Percentiles rank a stretch among this genome's conserved stretches.
phyloP scores from a whole-genome alignment of 2,113 vertebrate species.

The Zingel zingel region DNA sequence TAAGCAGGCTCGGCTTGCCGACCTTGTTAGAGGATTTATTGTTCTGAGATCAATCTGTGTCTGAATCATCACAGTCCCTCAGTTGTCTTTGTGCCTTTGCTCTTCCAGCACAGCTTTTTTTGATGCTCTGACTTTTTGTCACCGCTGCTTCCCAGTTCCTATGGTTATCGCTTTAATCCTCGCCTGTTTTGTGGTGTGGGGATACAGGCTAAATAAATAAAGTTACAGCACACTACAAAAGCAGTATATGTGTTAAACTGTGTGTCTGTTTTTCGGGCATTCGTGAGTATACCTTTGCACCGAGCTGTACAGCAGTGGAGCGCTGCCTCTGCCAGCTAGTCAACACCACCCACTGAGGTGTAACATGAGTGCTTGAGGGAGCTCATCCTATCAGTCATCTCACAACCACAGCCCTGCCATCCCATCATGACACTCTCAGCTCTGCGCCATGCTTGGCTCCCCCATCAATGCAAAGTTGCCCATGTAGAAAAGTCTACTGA shows the following conservation, averaged over 20 bases:
- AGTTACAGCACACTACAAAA: conserved; percentile 14
- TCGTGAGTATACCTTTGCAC: conserved; percentile 33
- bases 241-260: conserved; percentile 1
- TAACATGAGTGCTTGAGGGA: conserved; percentile 58
- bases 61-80: conserved; percentile 39
- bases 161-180: conserved; percentile 40
- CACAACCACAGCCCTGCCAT: conserved; percentile 46
- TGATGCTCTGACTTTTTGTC: conserved; percentile 33
- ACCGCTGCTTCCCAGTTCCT: neutral
- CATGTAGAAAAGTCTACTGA: conserved; percentile 75
- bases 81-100: conserved; percentile 43
- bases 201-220: conserved; percentile 5
- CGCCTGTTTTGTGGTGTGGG: neutral
- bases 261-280: conserved; percentile 27
- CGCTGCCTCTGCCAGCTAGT: conserved; percentile 40
- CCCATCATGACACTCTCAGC: conserved; percentile 68
- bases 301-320: conserved; percentile 15
- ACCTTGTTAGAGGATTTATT: conserved; percentile 49
- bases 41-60: conserved; percentile 47
- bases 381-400: conserved; percentile 73
- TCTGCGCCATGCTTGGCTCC: conserved; percentile 64
- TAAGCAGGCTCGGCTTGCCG: conserved; percentile 6
- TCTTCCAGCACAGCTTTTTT: neutral
- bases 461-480: conserved; percentile 64
- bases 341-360: conserved; percentile 66